Evolutionary conservation across 1,140 invertebrate genomes (phyloP).

Genomic region (Aporrectodea caliginosa): DNA sequence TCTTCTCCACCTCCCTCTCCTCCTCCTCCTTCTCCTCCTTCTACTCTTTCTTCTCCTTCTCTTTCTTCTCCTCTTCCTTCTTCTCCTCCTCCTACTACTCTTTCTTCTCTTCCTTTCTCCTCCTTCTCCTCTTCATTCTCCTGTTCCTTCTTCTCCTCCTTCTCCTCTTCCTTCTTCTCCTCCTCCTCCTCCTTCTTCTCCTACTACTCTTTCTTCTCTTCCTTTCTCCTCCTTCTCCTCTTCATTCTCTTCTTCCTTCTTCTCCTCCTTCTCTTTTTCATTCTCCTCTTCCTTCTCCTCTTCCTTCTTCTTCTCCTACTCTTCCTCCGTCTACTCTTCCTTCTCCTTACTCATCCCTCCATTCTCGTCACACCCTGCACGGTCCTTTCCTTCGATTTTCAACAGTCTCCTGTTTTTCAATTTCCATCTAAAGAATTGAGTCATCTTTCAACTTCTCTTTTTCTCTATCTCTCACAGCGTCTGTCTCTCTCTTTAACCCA

Average conservation of each 20-base stretch:
- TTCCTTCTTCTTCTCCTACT: too few species aligned
- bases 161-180: neutral
- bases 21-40: neutral
- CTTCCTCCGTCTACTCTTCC: too few species aligned
- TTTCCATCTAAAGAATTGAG: too few species aligned
- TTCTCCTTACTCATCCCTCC: too few species aligned
- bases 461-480: too few species aligned
- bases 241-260: neutral
- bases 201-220: neutral
- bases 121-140: neutral
- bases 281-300: neutral
- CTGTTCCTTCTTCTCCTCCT: neutral
- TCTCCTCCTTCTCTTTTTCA: neutral
- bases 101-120: neutral
- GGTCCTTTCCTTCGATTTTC: too few species aligned
- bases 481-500: too few species aligned
- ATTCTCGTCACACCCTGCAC: too few species aligned
- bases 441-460: too few species aligned
- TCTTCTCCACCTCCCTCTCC: neutral
- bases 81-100: neutral
- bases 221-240: neutral
- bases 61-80: neutral
- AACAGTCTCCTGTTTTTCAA: too few species aligned
- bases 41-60: neutral
- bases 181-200: neutral